These are phyloP conservation scores for Heteromurus nitidus DNA, from an alignment of 2,888 invertebrate species.

Conservation along the genomic window DNA sequence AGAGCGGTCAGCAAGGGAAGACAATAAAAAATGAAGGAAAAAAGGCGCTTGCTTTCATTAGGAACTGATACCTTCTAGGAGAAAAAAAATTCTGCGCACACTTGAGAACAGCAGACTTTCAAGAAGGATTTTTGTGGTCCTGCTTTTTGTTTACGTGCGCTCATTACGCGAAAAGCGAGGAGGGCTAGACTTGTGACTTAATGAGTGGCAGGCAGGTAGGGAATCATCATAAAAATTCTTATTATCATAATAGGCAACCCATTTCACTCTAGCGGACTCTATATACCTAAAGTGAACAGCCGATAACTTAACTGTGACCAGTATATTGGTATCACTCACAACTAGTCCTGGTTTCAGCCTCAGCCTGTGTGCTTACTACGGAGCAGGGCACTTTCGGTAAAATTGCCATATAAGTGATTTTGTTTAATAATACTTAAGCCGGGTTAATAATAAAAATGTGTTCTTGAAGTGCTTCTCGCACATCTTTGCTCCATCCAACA, in stretches of 20 bases:
- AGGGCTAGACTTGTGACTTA: constrained; percentile 5
- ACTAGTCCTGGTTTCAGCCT: no score
- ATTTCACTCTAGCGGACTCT: no score
- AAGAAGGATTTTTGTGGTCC: no score
- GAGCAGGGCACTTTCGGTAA: no score
- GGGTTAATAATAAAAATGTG: background rate
- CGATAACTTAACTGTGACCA: no score
- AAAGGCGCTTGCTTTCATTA: background rate
- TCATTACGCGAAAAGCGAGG: constrained; percentile 16
- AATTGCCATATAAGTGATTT: constrained; percentile 42
- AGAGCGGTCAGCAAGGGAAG: background rate
- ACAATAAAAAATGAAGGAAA: constrained; percentile 7
- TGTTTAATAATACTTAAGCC: constrained; percentile 37
- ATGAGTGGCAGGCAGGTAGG: constrained; percentile 35
- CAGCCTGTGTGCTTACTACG: no score
- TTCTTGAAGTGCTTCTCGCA: background rate
- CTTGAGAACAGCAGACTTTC: no score
- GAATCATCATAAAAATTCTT: constrained; percentile 35
- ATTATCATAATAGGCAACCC: constrained; percentile 45
- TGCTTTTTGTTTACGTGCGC: background rate
- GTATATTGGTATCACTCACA: no score
- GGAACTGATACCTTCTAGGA: no score
- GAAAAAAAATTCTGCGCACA: no score
- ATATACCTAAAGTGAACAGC: no score
- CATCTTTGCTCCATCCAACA: background rate